Evolutionary conservation across 2,113 vertebrate species (phyloP), one percentile per base, ranked within the genome.

Genomic region (Stegastes partitus): DNA sequence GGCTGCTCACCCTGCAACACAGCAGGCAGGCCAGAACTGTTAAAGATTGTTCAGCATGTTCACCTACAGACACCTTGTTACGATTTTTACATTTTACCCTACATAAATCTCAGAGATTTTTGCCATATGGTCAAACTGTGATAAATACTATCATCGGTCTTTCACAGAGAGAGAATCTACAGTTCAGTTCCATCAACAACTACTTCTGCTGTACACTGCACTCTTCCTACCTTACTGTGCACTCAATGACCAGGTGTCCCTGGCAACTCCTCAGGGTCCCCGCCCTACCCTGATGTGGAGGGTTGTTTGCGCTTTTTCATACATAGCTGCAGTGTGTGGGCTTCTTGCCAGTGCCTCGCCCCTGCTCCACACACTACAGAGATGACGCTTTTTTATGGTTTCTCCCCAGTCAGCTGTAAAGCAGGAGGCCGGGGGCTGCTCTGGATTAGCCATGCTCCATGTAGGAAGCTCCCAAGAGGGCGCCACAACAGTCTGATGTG

Each of bases 381-480:
- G 84, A 84, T 79, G 73, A 83, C 50, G 31, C 37, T 74, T 81
- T 85, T 87, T 85, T 75, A 87, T 66, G 39, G 59, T 86, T 87
- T 85, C 64, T 87, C 90, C 87, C 91, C 31, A 59, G 79, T 91
- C 89, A 85, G 89, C 92, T 82, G 79, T 91, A 88, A 91, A 91
- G 87, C 78, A 74, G 51, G 68, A 84, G 85, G 84, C 76, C 68
- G 21, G 49, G 51, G 85, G 87, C 90, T 93, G 93, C 90, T 87
- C 77, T 84, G 70, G 84, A 93, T 93, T 93, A 93, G 84, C 77
- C 83, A 91, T 84, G 92, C 84, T 92, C 71, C 49, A 21, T 56
- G 72, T 81, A 83, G 66, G 84, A 89, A 78, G 61, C 74, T 87
- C 92, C 87, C 88, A 73, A 42, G 85, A 85, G 91, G 77, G 79